phyloP scores from a whole-genome alignment of 1,140 invertebrate species.

The Amyelois transitella region DNA sequence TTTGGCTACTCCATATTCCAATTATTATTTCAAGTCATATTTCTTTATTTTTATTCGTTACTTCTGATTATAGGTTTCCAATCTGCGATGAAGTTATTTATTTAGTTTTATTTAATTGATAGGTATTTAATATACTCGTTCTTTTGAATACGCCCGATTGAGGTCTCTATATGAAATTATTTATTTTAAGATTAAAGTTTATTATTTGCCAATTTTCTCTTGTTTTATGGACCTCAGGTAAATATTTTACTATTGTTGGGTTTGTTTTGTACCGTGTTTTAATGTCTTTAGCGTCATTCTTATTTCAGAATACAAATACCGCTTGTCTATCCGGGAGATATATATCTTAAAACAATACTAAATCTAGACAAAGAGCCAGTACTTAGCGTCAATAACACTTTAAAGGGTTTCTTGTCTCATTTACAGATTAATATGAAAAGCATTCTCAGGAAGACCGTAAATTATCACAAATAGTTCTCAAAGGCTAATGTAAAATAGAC shows the following conservation, averaged over 20 bases:
- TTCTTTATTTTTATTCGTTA: neutral
- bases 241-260: too few relatives aligned
- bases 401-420: conserved; percentile 23
- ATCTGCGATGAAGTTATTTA: neutral
- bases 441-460: neutral
- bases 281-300: neutral
- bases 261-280: neutral
- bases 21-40: conserved; percentile 23
- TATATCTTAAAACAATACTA: conserved; percentile 7
- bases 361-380: conserved; percentile 11
- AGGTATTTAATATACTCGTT: neutral
- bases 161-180: neutral
- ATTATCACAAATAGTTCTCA: neutral
- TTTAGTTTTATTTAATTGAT: neutral
- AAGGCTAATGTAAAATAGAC: neutral
- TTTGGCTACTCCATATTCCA: conserved; percentile 49
- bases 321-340: conserved; percentile 8
- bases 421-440: conserved; percentile 23
- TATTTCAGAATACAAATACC: conserved; percentile 5
- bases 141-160: neutral
- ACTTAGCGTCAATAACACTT: conserved; percentile 25
- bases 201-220: too few relatives aligned
- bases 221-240: too few relatives aligned
- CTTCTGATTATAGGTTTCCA: neutral
- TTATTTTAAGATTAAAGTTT: neutral